Conservation (phyloP, 92 coral and sea anemone species). For the Phymanthus crucifer region DNA sequence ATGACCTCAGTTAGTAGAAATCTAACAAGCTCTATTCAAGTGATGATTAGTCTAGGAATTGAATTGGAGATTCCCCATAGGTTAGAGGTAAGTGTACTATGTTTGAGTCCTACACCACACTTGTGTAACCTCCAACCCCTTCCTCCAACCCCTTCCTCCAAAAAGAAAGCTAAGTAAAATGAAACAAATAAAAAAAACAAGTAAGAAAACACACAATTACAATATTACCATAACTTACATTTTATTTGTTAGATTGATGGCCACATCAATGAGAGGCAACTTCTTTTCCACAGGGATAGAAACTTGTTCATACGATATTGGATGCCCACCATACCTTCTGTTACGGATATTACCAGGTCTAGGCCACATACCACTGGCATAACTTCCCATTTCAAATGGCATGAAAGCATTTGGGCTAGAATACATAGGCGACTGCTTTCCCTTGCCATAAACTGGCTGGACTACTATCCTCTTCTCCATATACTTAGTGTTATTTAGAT, state of each 20-base stretch:
- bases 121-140: not conserved
- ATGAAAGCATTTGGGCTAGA: constrained; percentile 23
- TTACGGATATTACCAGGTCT: constrained; percentile 32
- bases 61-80: too few relatives aligned
- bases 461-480: constrained; percentile 75
- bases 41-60: too few relatives aligned
- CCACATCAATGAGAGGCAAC: constrained; percentile 75
- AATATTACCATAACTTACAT: constrained; percentile 61
- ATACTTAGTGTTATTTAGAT: constrained; percentile 76
- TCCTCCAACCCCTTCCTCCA: not conserved
- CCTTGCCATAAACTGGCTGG: constrained; percentile 69
- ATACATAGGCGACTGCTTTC: constrained; percentile 45
- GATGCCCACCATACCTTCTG: constrained; percentile 57
- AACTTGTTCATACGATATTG: constrained; percentile 66
- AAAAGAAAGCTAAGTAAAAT: too few relatives aligned
- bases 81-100: too few relatives aligned
- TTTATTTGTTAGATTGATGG: constrained; percentile 87
- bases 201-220: not conserved
- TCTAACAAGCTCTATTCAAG: too few relatives aligned
- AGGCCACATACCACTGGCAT: constrained; percentile 12
- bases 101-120: too few relatives aligned
- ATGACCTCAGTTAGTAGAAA: too few relatives aligned
- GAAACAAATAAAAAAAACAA: too few relatives aligned
- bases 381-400: constrained; percentile 15
- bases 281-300: constrained; percentile 79